Evolutionary conservation across 2,797 vertebrate species (phyloP), one percentile per base, ranked within the genome.

Genomic region (Esox lucius): DNA sequence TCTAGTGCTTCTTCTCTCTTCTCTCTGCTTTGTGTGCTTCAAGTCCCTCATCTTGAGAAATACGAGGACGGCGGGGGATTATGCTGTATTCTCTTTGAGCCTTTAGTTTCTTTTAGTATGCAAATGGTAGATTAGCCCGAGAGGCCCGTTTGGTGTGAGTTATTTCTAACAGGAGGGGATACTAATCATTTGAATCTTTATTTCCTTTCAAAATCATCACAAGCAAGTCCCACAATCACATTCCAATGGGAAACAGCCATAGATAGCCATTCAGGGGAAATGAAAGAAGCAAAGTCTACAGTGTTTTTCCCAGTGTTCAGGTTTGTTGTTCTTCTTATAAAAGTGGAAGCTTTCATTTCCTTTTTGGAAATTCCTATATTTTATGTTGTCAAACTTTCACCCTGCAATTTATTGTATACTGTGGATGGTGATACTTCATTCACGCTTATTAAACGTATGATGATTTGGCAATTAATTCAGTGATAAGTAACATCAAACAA

Each of bases 71-170:
- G 86, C 81, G 75, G 22, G 83, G 88, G 90, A 90, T 92, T 88
- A 90, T 75, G 82, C 74, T 83, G 56, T 19, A 28, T 65, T 83
- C 80, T 86, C 69, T 83, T 75, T 87, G 80, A 80, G 67, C 89
- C 88, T 89, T 89, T 89, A 83, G 83, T 83, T 80, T 75, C 86
- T 86, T 93, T 92, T 92, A 91, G 88, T 87, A 92, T 93, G 92
- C 87, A 91, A 94, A 94, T 91, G 70, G 78, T 66, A 88, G 92
- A 91, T 93, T 92, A 91, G 88, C 85, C 83, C 71, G 73, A 78
- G 78, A 86, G 81, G 79, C 85, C 77, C 80, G 74, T 89, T 89
- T 91, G 87, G 87, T 81, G 82, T 72, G 74, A 82, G 76, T 74
- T 82, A 56, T 89, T 87, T 87, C 78, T 81, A 83, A 80, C 77